Evolutionary conservation across 1,140 invertebrate genomes (phyloP).

Genomic region (Yoshiicerus persimilis): DNA sequence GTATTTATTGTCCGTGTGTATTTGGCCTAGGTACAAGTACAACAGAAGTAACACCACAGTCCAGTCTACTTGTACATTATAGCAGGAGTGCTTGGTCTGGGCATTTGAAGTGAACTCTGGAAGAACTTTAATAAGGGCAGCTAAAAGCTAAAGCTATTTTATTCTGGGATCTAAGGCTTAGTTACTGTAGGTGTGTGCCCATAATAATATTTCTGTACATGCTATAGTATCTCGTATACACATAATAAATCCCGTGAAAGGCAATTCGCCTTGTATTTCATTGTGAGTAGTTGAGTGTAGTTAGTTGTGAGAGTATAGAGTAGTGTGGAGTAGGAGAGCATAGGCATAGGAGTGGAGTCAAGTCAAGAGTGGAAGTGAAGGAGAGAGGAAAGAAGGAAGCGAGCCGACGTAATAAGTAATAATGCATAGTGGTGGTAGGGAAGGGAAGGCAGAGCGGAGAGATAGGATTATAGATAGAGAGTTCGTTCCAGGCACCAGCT

Average conservation of each 20-base stretch:
- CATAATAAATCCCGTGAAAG: no score
- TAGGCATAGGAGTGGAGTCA: no score
- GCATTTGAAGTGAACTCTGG: neutral
- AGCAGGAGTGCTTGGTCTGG: no score
- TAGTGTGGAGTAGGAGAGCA: neutral
- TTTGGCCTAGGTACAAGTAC: no score
- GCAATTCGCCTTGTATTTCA: no score
- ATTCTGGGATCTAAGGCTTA: neutral
- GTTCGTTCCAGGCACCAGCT: constrained; percentile 29
- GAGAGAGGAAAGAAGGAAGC: neutral
- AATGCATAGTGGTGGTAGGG: neutral
- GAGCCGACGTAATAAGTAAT: neutral
- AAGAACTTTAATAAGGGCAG: neutral
- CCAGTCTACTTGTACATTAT: no score
- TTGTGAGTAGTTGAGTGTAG: no score
- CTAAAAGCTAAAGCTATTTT: neutral
- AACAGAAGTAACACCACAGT: no score
- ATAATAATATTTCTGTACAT: neutral
- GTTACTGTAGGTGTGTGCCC: neutral
- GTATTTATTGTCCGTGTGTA: neutral
- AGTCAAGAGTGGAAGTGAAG: no score
- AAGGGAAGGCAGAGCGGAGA: neutral
- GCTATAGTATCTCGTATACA: no score
- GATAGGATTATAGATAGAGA: neutral
- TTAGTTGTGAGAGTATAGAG: neutral